phyloP scores from a whole-genome alignment of 2,113 vertebrate genomes.

The Phasianus colchicus region DNA sequence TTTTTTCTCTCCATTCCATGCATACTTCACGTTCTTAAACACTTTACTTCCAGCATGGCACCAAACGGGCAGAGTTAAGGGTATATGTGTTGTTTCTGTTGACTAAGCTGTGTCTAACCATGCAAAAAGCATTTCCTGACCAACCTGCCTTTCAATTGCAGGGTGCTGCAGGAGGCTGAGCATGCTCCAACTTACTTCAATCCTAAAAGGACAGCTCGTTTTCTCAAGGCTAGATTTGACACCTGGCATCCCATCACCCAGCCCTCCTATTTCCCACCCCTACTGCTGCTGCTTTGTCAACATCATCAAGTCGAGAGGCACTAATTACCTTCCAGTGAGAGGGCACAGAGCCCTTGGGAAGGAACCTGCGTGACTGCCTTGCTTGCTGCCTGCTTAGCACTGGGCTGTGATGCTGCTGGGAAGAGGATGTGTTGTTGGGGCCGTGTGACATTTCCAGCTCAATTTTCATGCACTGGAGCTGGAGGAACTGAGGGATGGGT shows the following conservation, averaged over 20 bases:
- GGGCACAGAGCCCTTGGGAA: neutral
- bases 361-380: neutral
- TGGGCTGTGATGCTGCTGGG: neutral
- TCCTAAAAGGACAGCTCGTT: fast-evolving
- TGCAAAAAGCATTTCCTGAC: neutral
- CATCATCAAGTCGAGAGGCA: neutral
- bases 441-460: fast-evolving
- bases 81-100: neutral
- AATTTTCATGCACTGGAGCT: neutral
- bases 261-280: neutral
- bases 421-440: neutral
- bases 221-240: neutral
- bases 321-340: neutral
- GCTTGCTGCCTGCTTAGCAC: neutral
- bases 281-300: neutral
- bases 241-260: fast-evolving
- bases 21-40: neutral
- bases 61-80: neutral
- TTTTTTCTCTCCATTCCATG: neutral
- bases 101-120: fast-evolving
- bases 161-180: neutral
- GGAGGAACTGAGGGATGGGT: neutral
- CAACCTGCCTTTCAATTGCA: fast-evolving
- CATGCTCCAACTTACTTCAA: fast-evolving
- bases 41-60: neutral